Evolutionary conservation across 2,797 vertebrate genomes (phyloP).

Genomic region (Mormyrops boulengeri): DNA sequence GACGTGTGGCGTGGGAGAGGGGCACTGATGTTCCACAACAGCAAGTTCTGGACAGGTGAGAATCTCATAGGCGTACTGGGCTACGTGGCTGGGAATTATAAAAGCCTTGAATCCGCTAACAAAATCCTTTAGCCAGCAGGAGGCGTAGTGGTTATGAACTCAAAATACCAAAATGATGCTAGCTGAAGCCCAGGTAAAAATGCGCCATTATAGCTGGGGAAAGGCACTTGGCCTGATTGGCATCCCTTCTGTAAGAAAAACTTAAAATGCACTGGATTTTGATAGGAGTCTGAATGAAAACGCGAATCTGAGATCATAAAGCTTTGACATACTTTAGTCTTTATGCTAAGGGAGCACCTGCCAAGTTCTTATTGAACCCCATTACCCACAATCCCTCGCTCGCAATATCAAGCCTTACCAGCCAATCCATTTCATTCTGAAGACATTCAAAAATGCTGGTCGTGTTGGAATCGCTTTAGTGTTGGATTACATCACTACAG

Average conservation of each 20-base stretch:
- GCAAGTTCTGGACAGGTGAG: neutral
- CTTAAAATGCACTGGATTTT: neutral
- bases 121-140: neutral
- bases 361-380: neutral
- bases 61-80: neutral
- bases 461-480: neutral
- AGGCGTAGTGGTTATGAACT: neutral
- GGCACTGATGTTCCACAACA: neutral
- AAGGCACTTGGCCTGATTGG: neutral
- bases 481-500: neutral
- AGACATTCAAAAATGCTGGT: neutral
- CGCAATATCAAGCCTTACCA: neutral
- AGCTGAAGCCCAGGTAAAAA: neutral
- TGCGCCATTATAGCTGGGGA: neutral
- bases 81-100: neutral
- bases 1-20: neutral
- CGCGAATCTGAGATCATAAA: neutral
- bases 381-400: neutral
- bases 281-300: neutral
- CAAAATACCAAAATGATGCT: neutral
- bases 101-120: neutral
- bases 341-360: neutral
- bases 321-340: neutral
- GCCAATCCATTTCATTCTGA: neutral
- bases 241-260: neutral